Percentiles rank a stretch among this genome's conserved stretches.
Conservation (phyloP, 1,140 invertebrate genomes). For the Drosophila ohnishii region DNA sequence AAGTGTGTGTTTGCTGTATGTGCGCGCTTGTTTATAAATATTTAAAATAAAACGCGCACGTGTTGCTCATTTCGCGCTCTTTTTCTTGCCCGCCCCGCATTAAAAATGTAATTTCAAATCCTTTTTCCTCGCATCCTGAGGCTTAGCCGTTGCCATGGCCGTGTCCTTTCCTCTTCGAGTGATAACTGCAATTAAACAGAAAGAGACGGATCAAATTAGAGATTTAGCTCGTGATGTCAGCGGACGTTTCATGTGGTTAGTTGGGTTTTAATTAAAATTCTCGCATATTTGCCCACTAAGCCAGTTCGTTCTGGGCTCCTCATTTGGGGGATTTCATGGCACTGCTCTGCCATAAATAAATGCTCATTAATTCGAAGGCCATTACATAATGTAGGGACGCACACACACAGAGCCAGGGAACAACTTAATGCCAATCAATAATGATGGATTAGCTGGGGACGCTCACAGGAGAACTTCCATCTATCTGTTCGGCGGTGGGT, state of each 20-base stretch:
- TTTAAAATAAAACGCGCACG: conserved; percentile 73
- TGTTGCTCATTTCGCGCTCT: conserved; percentile 64
- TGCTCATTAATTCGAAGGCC: conserved; percentile 58
- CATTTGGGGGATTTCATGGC: conserved; percentile 18
- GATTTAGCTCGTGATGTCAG: conserved; percentile 12
- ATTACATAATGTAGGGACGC: conserved; percentile 54
- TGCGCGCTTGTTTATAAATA: conserved; percentile 64
- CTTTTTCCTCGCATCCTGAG: conserved; percentile 51
- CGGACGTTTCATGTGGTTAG: conserved; percentile 45
- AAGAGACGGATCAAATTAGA: conserved; percentile 6
- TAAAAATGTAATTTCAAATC: conserved; percentile 68
- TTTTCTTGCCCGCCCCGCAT: conserved; percentile 29
- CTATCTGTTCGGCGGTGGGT: conserved; percentile 10
- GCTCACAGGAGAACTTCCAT: conserved; percentile 29
- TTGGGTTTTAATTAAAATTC: conserved; percentile 58
- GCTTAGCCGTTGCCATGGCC: conserved; percentile 21
- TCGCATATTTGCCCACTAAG: conserved; percentile 44
- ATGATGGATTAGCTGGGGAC: conserved; percentile 72
- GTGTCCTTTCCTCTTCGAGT: conserved; percentile 20
- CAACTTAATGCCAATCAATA: conserved; percentile 76
- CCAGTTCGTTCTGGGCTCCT: conserved; percentile 15
- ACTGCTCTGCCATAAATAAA: conserved; percentile 59
- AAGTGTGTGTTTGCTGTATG: conserved; percentile 16
- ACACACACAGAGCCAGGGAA: conserved; percentile 17
- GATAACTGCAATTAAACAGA: conserved; percentile 62